A percentile compares a stretch with the other conserved stretches of the same genome.
These are phyloP conservation scores for Litoditis marina DNA, from an alignment of 2,888 invertebrate species.

Conservation along the genomic window DNA sequence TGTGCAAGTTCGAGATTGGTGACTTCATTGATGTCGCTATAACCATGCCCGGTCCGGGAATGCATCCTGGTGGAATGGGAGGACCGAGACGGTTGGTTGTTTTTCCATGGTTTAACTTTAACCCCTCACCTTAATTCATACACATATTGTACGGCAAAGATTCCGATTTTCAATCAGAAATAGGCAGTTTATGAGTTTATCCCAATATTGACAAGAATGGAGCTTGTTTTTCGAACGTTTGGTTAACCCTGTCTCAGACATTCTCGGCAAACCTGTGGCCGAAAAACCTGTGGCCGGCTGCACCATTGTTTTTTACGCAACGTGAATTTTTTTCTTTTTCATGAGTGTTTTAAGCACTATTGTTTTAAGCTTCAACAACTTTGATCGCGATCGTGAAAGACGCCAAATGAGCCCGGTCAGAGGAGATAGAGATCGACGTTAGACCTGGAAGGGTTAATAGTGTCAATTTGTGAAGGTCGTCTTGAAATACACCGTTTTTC, in stretches of 20 bases:
- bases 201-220: not conserved
- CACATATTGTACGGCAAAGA: no score
- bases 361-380: not conserved
- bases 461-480: no score
- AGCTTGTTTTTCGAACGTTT: not conserved
- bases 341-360: no score
- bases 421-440: constrained; percentile 1
- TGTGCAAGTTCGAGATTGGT: constrained; percentile 81
- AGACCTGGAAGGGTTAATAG: no score
- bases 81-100: constrained; percentile 6
- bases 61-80: constrained; percentile 10
- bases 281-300: no score
- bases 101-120: no score
- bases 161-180: no score
- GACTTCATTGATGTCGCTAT: constrained; percentile 97
- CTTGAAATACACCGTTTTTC: no score
- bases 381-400: not conserved
- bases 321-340: no score
- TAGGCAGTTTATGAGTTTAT: not conserved
- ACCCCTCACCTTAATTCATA: no score
- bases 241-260: not conserved
- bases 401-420: not conserved
- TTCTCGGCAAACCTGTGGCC: no score
- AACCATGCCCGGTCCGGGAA: constrained; percentile 60
- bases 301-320: no score